Conservation (phyloP, 2,888 invertebrate species). For the Polyommatus iphigenia region DNA sequence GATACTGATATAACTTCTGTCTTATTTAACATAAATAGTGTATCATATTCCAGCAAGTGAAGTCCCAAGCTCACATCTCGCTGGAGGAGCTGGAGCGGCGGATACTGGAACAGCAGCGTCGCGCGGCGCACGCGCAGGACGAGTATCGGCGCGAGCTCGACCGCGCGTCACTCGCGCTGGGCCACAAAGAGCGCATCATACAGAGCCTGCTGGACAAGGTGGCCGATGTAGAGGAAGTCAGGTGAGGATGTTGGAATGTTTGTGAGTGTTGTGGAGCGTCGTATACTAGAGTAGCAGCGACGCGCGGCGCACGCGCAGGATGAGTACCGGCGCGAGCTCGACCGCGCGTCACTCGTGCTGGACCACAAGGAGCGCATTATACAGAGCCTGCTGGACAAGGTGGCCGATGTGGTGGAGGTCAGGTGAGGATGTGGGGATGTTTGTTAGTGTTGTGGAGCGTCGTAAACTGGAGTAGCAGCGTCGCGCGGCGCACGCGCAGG, state of each 20-base stretch:
- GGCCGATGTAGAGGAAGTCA: slow-evolving; percentile 70
- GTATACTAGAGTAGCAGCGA: slow-evolving; percentile 69
- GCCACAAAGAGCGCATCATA: slow-evolving; percentile 71
- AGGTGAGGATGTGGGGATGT: slow-evolving; percentile 48
- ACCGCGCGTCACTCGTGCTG: slow-evolving; percentile 59
- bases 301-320: slow-evolving; percentile 58
- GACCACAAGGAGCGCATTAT: slow-evolving; percentile 71
- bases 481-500: too few relatives aligned
- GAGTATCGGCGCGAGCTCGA: slow-evolving; percentile 65
- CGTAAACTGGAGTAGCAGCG: too few relatives aligned
- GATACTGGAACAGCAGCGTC: slow-evolving; percentile 67
- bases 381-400: slow-evolving; percentile 69
- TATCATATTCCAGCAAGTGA: slow-evolving; percentile 59
- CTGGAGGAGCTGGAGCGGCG: slow-evolving; percentile 73
- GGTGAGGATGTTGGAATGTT: too few relatives aligned
- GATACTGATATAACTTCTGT: neutral
- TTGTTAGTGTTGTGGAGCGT: too few relatives aligned
- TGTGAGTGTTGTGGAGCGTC: too few relatives aligned
- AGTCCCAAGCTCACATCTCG: slow-evolving; percentile 71
- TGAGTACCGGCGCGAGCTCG: slow-evolving; percentile 62
- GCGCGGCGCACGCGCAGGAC: slow-evolving; percentile 57
- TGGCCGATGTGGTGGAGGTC: slow-evolving; percentile 71
- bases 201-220: slow-evolving; percentile 71
- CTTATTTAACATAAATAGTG: neutral
- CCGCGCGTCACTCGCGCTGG: slow-evolving; percentile 57